These are phyloP conservation scores for Mesocentrotus franciscanus DNA, from an alignment of 53 echinoderm and acorn worm genomes.

Conservation along the genomic window DNA sequence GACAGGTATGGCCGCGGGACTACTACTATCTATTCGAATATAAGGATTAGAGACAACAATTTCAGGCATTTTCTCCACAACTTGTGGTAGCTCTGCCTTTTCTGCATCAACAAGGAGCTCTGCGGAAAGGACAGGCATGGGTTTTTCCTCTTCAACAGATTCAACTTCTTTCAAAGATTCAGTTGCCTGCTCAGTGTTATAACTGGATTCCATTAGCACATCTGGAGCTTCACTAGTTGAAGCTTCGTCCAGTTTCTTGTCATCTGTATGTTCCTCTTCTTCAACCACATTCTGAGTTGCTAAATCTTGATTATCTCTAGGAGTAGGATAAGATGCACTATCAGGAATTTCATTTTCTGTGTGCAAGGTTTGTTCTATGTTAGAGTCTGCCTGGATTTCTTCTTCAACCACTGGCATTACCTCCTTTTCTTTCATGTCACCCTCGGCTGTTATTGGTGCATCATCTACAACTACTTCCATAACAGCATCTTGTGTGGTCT, in stretches of 20 bases:
- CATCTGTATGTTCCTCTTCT: neutral
- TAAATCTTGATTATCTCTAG: neutral
- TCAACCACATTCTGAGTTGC: neutral
- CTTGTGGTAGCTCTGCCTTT: neutral
- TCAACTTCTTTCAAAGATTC: neutral
- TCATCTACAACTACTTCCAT: neutral
- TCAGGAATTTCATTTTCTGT: neutral
- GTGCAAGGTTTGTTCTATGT: neutral
- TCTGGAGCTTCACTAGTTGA: neutral
- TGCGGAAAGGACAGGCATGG: neutral
- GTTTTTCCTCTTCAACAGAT: neutral
- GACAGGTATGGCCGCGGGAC: neutral
- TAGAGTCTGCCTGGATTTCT: neutral
- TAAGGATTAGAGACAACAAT: neutral
- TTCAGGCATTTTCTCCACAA: slow-evolving; percentile 28
- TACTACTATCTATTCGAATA: neutral
- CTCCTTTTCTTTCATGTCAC: neutral
- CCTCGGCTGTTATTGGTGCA: neutral
- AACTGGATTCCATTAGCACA: too few species aligned
- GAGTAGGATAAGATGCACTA: neutral
- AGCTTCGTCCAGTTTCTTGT: neutral
- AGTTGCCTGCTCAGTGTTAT: neutral
- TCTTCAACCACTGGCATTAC: neutral
- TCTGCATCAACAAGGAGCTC: neutral
- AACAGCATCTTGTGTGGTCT: neutral